Evolutionary conservation across 2,888 invertebrate species (phyloP).

Genomic region (Epirrhoe alternata): DNA sequence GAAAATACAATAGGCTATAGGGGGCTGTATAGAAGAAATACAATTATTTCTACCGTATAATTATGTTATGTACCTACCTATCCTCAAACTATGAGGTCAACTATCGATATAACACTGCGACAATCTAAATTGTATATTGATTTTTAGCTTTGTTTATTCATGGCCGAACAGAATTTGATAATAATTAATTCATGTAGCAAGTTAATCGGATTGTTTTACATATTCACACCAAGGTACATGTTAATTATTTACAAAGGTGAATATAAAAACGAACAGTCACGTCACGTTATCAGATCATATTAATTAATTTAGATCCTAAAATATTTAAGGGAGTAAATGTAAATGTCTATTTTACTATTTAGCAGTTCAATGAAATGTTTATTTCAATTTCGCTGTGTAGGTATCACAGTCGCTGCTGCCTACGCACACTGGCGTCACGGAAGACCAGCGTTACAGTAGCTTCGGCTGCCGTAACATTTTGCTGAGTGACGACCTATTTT

Average conservation of each 20-base stretch:
- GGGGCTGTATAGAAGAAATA: background rate
- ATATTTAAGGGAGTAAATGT: too few species aligned
- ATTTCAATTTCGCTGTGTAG: too few species aligned
- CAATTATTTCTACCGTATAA: background rate
- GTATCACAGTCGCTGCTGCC: too few species aligned
- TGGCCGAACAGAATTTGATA: conserved; percentile 12
- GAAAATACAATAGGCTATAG: too few species aligned
- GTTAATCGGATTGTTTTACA: conserved; percentile 25
- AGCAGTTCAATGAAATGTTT: too few species aligned
- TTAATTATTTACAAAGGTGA: background rate
- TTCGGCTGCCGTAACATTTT: too few species aligned
- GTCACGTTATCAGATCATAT: too few species aligned
- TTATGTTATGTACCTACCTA: background rate
- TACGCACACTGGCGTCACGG: too few species aligned
- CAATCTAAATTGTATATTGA: conserved; percentile 33
- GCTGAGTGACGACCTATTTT: too few species aligned
- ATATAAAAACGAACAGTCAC: background rate
- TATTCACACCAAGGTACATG: conserved; percentile 18
- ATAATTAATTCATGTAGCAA: conserved; percentile 28
- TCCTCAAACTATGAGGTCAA: conserved; percentile 4
- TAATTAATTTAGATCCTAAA: too few species aligned
- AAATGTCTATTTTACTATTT: too few species aligned
- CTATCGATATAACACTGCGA: conserved; percentile 13
- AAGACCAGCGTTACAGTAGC: too few species aligned
- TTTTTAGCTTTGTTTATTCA: conserved; percentile 21